Evolutionary conservation across 2,888 invertebrate species (phyloP), one percentile per base, ranked within the genome.

Genomic region (Caenorhabditis drosophilae): DNA sequence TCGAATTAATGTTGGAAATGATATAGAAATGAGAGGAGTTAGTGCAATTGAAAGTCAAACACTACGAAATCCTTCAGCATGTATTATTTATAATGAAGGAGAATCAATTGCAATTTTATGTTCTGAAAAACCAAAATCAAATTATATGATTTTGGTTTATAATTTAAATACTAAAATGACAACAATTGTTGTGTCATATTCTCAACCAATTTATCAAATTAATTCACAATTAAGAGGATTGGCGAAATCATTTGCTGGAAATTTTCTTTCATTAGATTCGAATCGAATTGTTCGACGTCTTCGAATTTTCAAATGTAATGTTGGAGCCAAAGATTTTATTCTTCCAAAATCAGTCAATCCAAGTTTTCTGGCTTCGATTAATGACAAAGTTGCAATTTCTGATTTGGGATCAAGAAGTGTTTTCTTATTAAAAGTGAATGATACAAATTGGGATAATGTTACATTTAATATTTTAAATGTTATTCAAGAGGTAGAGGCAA

Each of bases 361-460:
- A 20, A 48, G 59, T 18, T 59, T 59, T 26, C 15, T 59, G 3
- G 59, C 59, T 23, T 26, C 53, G 3, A 53, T 27, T 18, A 48
- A 44, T 1, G 16, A 48, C 1, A 59, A 44, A 6, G 59, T 59
- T 1, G 59, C 59, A 2, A 36, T 59, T 9, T 59, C 59, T 15
- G 59, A 59, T 59, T 53, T 59, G 3, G 52, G 49, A 2, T 15
- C n/a, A 2, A 53, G 53, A 18, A 59, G 49, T 9, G 59, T 59
- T 4, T 59, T 44, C 22, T 42, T 59, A 23, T 44, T 23, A 15
- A 42, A 42, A 11, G 22, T 59, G 16, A 47, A 59, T 18, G 59
- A 59, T 26, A 38, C 12, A 4, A 20, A 59, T n/a, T 59, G 52
- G 52, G 31, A 45, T 16, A 27, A 44, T 18, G 15, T 25, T 23